Evolutionary conservation across 2,888 invertebrate genomes (phyloP), one percentile per base, ranked within the genome.

Genomic region (Brenthis daphne): DNA sequence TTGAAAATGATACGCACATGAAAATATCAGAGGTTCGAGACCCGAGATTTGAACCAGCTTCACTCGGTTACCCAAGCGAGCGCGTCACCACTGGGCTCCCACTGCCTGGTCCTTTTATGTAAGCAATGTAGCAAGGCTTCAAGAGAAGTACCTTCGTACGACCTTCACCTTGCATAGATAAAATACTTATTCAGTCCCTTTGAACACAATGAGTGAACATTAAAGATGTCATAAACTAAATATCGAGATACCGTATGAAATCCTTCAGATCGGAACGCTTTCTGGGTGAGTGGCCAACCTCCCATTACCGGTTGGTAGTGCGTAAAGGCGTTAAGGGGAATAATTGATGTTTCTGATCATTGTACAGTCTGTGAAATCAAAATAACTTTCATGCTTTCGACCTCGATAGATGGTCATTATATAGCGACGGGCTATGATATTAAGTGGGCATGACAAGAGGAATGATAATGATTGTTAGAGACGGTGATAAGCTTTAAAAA

Each of bases 351-450:
- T 79, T 82, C 81, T 85, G 81, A 84, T 83, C 84, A 84, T 85
- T 85, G 85, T 84, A 83, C 77, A 72, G 76, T 77, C 81, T 82
- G 81, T 84, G 79, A 85, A 85, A 87, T 86, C 84, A 82, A 83
- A 85, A 85, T 79, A 53, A 76, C 77, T 80, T 80, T 69, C 71
- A 65, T 70, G 66, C 55, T 65, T 70, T 67, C 67, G 66, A 67
- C 73, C 71, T 68, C 70, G 64, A 74, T 74, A 70, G 63, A 68
- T 53, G 54, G 55, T 68, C 58, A 70, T 68, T 70, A 70, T 51
- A 56, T 51, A 57, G 64, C 67, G 68, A 71, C 64, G 66, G 64
- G 70, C 63, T 65, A 69, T 69, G 66, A 70, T 73, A 76, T 71
- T 74, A 71, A 72, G 67, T 72, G 66, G 37, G 50, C 73, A 72